phyloP scores from a whole-genome alignment of 2,888 invertebrate species.

The Tachina lurida region DNA sequence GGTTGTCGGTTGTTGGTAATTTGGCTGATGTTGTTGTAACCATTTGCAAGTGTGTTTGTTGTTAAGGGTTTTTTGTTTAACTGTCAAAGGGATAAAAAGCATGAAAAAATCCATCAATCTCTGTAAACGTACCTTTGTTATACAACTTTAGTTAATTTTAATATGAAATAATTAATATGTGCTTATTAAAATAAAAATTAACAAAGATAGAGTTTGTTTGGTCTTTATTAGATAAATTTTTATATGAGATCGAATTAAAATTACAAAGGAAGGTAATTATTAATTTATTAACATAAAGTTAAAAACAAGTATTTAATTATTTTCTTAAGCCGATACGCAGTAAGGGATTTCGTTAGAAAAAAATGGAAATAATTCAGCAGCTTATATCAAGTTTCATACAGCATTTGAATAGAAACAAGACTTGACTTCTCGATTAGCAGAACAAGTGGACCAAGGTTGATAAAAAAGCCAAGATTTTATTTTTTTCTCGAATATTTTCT shows the following conservation, averaged over 20 bases:
- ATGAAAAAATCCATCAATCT: not conserved
- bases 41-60: conserved; percentile 10
- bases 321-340: not conserved
- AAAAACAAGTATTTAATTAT: not conserved
- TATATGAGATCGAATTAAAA: not conserved
- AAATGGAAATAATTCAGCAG: too few relatives aligned
- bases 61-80: not conserved
- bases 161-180: not conserved
- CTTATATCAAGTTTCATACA: too few relatives aligned
- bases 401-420: too few relatives aligned
- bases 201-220: not conserved
- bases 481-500: too few relatives aligned
- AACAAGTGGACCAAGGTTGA: too few relatives aligned
- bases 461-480: too few relatives aligned
- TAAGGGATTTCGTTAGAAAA: too few relatives aligned
- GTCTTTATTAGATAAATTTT: not conserved
- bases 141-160: not conserved
- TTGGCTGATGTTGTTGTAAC: not conserved
- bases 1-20: conserved; percentile 15
- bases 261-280: not conserved
- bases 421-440: too few relatives aligned
- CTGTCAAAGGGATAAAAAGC: conserved; percentile 32
- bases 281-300: conserved; percentile 40
- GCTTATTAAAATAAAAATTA: too few relatives aligned
- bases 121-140: too few relatives aligned